phyloP scores from a whole-genome alignment of 2,797 vertebrate genomes.

The Oceanodroma leucorhoa region DNA sequence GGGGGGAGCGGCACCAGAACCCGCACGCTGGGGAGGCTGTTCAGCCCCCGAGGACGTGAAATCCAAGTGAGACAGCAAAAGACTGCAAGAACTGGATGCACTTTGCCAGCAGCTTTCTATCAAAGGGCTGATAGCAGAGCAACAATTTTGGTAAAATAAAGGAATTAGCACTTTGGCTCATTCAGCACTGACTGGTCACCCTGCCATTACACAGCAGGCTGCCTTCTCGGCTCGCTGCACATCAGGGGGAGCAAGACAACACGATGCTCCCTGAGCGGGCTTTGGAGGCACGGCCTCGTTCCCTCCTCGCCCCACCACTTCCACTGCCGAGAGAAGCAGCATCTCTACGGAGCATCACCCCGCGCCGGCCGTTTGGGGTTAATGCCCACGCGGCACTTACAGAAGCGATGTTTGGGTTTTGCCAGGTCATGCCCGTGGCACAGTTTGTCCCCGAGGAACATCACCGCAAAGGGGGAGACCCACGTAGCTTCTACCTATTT shows the following conservation, averaged over 20 bases:
- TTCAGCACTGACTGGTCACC: accelerated
- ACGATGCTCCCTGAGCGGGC: accelerated
- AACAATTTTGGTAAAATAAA: background rate
- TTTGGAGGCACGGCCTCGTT: background rate
- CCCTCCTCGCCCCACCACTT: background rate
- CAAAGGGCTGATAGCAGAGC: background rate
- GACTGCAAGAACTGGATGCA: background rate
- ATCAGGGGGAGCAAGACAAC: accelerated
- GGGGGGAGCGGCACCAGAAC: background rate
- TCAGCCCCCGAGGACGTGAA: background rate
- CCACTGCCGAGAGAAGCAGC: background rate
- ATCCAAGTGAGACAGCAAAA: background rate
- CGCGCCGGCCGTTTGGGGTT: background rate
- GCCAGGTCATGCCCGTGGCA: background rate
- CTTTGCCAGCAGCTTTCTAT: background rate
- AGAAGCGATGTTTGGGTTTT: background rate
- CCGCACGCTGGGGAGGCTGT: background rate
- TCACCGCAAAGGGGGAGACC: background rate
- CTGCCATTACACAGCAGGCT: background rate
- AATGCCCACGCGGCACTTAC: background rate
- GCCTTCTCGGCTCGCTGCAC: background rate
- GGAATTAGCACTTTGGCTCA: background rate
- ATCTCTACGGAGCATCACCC: background rate
- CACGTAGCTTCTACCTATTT: background rate
- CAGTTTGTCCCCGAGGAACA: background rate